Conservation (phyloP, 2,797 vertebrate species). For the Leuciscus waleckii region DNA sequence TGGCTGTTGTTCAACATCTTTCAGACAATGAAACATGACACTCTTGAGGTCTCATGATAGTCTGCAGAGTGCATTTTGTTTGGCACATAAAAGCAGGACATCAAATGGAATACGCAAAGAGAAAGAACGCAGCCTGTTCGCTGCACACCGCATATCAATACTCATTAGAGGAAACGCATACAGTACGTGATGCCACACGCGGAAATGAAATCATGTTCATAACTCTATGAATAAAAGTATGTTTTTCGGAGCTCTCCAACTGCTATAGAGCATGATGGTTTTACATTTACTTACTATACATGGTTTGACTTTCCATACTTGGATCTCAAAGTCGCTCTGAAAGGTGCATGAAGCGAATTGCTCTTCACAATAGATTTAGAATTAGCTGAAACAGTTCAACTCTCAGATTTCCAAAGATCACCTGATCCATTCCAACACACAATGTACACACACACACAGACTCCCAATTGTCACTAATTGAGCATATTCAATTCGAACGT, state of each 20-base stretch:
- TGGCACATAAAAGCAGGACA: conserved; percentile 41
- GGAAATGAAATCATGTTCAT: not conserved
- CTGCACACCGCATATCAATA: conserved; percentile 26
- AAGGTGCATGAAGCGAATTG: conserved; percentile 54
- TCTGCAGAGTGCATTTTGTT: conserved; percentile 39
- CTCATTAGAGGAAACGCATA: not conserved
- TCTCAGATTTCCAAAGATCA: conserved; percentile 39
- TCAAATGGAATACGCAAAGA: conserved; percentile 39
- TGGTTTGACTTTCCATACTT: conserved; percentile 65
- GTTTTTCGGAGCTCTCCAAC: conserved; percentile 60
- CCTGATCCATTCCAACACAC: conserved; percentile 15
- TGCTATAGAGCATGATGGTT: conserved; percentile 52
- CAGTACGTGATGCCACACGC: not conserved
- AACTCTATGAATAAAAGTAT: conserved; percentile 1
- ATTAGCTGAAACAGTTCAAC: not conserved
- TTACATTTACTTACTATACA: conserved; percentile 39
- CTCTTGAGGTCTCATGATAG: conserved; percentile 35
- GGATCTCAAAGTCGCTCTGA: conserved; percentile 69
- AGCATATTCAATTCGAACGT: conserved; percentile 20
- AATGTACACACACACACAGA: not conserved
- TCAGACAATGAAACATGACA: conserved; percentile 46
- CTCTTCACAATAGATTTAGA: conserved; percentile 20
- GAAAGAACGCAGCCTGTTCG: conserved; percentile 16
- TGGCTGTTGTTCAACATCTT: conserved; percentile 41
- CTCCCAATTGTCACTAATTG: conserved; percentile 21